Percentiles rank a stretch among this genome's conserved stretches.
Evolutionary conservation across 2,797 vertebrate genomes (phyloP).

Genomic region (Perodicticus potto): DNA sequence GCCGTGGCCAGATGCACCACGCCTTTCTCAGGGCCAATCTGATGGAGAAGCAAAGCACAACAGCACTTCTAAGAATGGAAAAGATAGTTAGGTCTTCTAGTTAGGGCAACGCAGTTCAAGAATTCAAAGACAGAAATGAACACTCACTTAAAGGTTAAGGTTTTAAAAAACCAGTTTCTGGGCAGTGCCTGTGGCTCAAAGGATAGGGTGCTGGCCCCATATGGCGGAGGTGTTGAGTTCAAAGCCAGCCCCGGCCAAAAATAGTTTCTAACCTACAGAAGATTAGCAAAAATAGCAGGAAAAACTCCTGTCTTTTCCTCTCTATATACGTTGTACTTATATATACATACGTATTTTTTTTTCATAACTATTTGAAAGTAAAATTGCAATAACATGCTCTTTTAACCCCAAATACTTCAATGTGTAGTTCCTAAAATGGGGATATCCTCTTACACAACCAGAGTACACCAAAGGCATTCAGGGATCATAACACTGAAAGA

Average conservation of each 20-base stretch:
- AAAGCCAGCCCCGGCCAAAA: no score
- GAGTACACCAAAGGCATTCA: not conserved
- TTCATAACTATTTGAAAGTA: not conserved
- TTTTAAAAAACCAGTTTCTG: not conserved
- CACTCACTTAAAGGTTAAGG: not conserved
- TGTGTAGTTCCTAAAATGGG: conserved; percentile 9
- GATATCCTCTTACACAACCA: not conserved
- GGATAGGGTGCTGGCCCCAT: no score
- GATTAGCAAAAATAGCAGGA: not conserved
- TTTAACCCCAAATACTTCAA: conserved; percentile 11
- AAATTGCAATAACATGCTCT: not conserved
- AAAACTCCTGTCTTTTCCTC: not conserved
- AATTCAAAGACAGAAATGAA: not conserved
- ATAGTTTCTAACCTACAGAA: conserved; percentile 11
- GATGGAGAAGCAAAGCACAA: conserved; percentile 67
- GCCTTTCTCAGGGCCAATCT: conserved; percentile 92
- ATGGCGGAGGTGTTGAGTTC: no score
- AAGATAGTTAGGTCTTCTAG: not conserved
- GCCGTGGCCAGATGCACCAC: conserved; percentile 90
- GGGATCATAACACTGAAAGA: not conserved
- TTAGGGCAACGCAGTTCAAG: not conserved
- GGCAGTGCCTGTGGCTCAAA: no score
- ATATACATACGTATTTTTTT: not conserved
- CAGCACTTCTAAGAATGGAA: not conserved
- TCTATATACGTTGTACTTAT: not conserved